A percentile compares a stretch with the other conserved stretches of the same genome.
Evolutionary conservation across 2,888 invertebrate genomes (phyloP).

Genomic region (Selenia dentaria): DNA sequence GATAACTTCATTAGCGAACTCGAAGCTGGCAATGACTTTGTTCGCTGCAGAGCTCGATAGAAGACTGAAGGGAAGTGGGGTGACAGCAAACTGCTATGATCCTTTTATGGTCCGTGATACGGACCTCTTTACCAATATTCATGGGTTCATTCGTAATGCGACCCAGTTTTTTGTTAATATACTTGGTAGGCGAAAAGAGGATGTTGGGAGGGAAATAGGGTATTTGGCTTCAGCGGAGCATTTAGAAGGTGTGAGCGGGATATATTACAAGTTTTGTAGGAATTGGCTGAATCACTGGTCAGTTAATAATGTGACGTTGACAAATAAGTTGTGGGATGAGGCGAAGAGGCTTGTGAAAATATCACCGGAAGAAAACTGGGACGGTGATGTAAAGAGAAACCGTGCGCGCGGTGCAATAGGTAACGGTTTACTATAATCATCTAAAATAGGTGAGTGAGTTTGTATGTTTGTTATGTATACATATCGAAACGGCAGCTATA

Average conservation of each 20-base stretch:
- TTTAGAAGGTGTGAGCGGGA: conserved; percentile 54
- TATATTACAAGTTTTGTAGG: conserved; percentile 63
- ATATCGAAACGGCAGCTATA: too few relatives aligned
- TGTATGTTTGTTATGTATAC: too few relatives aligned
- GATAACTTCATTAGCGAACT: conserved; percentile 55
- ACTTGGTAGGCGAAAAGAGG: conserved; percentile 62
- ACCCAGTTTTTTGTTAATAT: conserved; percentile 52
- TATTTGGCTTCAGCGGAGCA: conserved; percentile 60
- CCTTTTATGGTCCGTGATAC: conserved; percentile 68
- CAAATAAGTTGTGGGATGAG: conserved; percentile 57
- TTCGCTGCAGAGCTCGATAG: conserved; percentile 85
- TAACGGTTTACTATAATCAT: too few relatives aligned
- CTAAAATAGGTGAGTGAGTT: too few relatives aligned
- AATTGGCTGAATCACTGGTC: conserved; percentile 63
- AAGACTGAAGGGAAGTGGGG: conserved; percentile 79
- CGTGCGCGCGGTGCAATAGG: too few relatives aligned
- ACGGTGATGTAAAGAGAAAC: too few relatives aligned
- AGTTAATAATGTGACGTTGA: conserved; percentile 47
- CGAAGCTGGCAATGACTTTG: conserved; percentile 86
- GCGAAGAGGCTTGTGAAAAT: conserved; percentile 63
- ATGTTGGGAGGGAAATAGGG: conserved; percentile 61
- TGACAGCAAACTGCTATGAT: conserved; percentile 88
- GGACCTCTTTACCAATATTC: conserved; percentile 53
- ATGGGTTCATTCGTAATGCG: conserved; percentile 42
- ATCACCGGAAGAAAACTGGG: conserved; percentile 60